phyloP scores from a whole-genome alignment of 2,797 vertebrate genomes.

The Xerus rutilus region DNA sequence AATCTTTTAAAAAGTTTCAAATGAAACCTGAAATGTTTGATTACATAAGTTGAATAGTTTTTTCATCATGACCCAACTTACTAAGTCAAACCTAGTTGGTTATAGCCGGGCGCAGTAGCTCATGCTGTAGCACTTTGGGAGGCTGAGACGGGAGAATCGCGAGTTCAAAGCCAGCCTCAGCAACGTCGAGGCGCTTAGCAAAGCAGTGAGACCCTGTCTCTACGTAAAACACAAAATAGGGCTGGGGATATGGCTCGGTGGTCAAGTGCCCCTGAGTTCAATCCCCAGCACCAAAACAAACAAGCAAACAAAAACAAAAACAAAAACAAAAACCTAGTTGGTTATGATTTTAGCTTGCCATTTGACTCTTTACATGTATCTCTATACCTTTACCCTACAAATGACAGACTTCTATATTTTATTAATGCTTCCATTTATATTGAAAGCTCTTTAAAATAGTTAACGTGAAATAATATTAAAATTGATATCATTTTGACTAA shows the following conservation, averaged over 20 bases:
- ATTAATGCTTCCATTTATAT: conserved; percentile 4
- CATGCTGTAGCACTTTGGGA: too few species aligned
- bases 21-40: conserved; percentile 17
- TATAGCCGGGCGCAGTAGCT: not conserved
- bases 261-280: too few species aligned
- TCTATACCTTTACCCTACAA: conserved; percentile 23
- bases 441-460: conserved; percentile 38
- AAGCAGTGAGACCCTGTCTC: too few species aligned
- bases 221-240: too few species aligned
- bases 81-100: not conserved
- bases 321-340: not conserved
- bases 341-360: not conserved
- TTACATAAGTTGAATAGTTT: not conserved
- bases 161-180: too few species aligned
- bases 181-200: too few species aligned
- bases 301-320: too few species aligned
- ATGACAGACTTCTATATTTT: not conserved
- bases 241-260: too few species aligned
- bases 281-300: too few species aligned
- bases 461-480: conserved; percentile 24
- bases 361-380: conserved; percentile 37
- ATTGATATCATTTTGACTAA: conserved; percentile 40
- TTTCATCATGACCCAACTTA: not conserved
- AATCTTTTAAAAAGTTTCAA: not conserved
- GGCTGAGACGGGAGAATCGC: too few species aligned